Percentiles rank a stretch among this genome's conserved stretches.
These are phyloP conservation scores for Peromyscus melanophrys DNA, from an alignment of 2,797 vertebrate species.

Conservation along the genomic window DNA sequence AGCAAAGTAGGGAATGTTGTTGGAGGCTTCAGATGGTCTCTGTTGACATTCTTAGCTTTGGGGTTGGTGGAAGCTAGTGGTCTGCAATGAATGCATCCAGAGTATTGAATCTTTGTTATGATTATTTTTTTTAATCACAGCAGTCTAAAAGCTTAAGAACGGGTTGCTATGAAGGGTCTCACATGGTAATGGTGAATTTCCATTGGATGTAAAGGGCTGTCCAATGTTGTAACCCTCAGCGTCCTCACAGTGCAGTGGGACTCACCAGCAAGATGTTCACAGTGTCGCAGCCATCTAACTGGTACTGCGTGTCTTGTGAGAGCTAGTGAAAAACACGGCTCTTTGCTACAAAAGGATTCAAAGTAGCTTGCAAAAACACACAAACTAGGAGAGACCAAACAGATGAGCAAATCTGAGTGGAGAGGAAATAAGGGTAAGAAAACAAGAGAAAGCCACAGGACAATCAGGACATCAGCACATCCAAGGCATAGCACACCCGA, in stretches of 20 bases:
- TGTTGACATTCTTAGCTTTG: neutral
- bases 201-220: neutral
- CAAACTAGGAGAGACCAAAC: slow-evolving; percentile 34
- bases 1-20: neutral
- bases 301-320: neutral
- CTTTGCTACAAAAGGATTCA: slow-evolving; percentile 31
- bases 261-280: neutral
- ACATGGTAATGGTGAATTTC: neutral
- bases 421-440: slow-evolving; percentile 56
- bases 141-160: neutral
- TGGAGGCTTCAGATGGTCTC: neutral
- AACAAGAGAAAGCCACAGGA: slow-evolving; percentile 61
- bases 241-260: neutral
- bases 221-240: neutral
- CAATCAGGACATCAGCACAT: slow-evolving; percentile 17
- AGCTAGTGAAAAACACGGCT: neutral
- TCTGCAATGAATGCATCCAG: neutral
- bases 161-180: neutral
- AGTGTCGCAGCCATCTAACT: neutral
- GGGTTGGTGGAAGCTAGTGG: neutral
- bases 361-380: slow-evolving; percentile 54
- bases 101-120: neutral
- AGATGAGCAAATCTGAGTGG: slow-evolving; percentile 11
- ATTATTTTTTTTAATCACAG: neutral
- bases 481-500: neutral